Conservation (phyloP, 2,113 vertebrate genomes). For the Alethe diademata region DNA sequence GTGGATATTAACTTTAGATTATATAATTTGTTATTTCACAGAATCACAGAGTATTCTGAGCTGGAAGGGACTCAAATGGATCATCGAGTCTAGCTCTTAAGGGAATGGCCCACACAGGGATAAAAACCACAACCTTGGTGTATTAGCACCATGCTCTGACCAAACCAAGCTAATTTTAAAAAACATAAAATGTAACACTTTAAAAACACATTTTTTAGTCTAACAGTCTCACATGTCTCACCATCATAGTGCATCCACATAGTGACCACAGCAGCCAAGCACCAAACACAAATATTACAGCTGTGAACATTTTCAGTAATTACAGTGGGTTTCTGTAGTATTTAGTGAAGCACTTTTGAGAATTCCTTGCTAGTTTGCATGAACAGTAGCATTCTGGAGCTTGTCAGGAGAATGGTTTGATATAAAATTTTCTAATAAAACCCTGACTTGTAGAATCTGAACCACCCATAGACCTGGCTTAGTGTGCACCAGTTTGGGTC, state of each 20-base stretch:
- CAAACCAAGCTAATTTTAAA: background rate
- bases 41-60: background rate
- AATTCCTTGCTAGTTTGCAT: background rate
- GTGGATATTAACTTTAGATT: background rate
- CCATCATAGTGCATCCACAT: background rate
- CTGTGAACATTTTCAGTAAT: background rate
- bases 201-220: background rate
- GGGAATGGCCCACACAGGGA: background rate
- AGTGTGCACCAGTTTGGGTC: background rate
- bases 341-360: background rate
- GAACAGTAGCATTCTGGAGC: background rate
- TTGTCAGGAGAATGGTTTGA: background rate
- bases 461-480: background rate
- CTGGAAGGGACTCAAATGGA: background rate
- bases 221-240: background rate
- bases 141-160: background rate
- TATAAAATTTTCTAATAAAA: background rate
- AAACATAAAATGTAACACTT: background rate
- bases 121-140: background rate
- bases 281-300: background rate
- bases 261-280: background rate
- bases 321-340: background rate
- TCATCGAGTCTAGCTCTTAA: background rate
- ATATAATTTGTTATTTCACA: background rate
- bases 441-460: background rate